A percentile compares a stretch with the other conserved stretches of the same genome.
phyloP scores from a whole-genome alignment of 2,113 vertebrate species.

The Pan paniscus region DNA sequence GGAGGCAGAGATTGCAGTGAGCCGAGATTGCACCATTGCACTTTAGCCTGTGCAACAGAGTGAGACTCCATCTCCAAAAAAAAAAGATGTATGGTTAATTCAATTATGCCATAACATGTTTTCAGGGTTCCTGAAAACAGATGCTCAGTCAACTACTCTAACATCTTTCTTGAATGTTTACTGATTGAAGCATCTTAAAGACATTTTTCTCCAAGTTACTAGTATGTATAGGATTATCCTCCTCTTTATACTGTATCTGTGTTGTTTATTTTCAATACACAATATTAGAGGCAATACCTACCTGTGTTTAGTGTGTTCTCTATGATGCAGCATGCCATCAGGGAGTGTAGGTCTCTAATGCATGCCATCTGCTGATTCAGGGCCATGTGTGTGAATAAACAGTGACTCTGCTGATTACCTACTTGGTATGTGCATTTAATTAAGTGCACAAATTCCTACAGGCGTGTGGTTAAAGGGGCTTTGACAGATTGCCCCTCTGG shows the following conservation, averaged over 20 bases:
- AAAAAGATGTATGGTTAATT: neutral
- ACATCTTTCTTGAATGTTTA: neutral
- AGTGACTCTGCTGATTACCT: constrained; percentile 44
- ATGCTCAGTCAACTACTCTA: neutral
- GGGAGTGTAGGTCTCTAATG: constrained; percentile 19
- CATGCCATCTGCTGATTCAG: constrained; percentile 63
- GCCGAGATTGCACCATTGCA: too few species aligned
- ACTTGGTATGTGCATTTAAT: constrained; percentile 67
- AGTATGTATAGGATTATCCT: neutral
- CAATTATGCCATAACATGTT: neutral
- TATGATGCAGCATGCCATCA: neutral
- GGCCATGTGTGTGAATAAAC: constrained; percentile 26
- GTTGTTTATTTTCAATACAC: neutral
- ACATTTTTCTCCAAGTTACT: neutral
- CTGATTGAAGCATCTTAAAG: neutral
- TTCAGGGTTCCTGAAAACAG: neutral
- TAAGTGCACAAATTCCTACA: constrained; percentile 68
- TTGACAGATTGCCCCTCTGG: constrained; percentile 56
- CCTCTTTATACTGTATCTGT: neutral
- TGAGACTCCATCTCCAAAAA: too few species aligned
- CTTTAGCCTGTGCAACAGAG: too few species aligned
- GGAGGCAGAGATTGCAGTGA: too few species aligned
- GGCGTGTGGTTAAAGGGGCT: constrained; percentile 68
- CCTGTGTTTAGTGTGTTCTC: neutral
- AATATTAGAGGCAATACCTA: neutral